Conservation (phyloP, 1,140 invertebrate genomes). For the Steinernema feltiae region DNA sequence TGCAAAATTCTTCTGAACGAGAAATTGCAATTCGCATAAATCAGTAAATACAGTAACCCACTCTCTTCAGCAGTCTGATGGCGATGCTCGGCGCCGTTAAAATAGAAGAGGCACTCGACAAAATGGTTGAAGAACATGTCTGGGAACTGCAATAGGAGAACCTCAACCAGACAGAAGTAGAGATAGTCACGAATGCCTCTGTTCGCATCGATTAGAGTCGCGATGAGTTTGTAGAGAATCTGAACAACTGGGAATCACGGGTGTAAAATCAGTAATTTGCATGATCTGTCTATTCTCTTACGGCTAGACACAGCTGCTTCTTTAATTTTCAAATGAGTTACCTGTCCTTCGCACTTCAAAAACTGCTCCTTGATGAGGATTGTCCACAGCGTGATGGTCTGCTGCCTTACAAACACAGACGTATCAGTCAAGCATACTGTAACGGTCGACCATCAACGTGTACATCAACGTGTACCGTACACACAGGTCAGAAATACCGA, state of each 20-base stretch:
- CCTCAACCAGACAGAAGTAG: conserved; percentile 58
- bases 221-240: conserved; percentile 58
- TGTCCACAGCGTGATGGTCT: conserved; percentile 58
- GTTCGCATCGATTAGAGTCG: conserved; percentile 55
- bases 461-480: conserved; percentile 59
- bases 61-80: conserved; percentile 37
- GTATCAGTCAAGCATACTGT: conserved; percentile 59
- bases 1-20: neutral
- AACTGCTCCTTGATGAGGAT: conserved; percentile 55
- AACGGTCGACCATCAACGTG: conserved; percentile 58
- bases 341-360: conserved; percentile 59
- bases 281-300: neutral
- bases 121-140: conserved; percentile 60
- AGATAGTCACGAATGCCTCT: conserved; percentile 33
- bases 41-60: neutral
- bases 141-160: conserved; percentile 57
- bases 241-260: conserved; percentile 20
- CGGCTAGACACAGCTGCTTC: neutral
- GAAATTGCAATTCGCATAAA: neutral
- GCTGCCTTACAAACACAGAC: conserved; percentile 57
- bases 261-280: neutral
- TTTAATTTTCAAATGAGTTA: conserved; percentile 20
- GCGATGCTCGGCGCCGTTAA: conserved; percentile 48
- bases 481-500: conserved; percentile 60
- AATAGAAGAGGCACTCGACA: conserved; percentile 60